Evolutionary conservation across 2,888 invertebrate species (phyloP).

Genomic region (Netelia melanura): DNA sequence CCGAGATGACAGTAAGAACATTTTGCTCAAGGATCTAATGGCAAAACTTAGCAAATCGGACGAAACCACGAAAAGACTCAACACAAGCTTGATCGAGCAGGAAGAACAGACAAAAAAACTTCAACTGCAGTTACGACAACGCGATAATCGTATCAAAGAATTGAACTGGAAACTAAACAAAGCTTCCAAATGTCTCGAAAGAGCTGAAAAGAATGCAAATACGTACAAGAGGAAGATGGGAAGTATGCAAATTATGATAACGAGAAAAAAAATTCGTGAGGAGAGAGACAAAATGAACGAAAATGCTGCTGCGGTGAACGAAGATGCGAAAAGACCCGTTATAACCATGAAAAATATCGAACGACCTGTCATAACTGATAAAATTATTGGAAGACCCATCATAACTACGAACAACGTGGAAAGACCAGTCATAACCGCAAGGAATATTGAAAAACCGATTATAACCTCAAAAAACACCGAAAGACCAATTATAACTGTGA

Average conservation of each 20-base stretch:
- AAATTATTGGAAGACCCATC: not conserved
- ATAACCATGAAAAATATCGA: not conserved
- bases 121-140: constrained; percentile 77
- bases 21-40: constrained; percentile 75
- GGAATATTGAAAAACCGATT: constrained; percentile 15
- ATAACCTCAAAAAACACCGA: not conserved
- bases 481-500: not conserved
- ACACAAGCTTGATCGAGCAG: constrained; percentile 36
- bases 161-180: constrained; percentile 82
- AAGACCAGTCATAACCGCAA: constrained; percentile 71
- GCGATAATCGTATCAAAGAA: constrained; percentile 81
- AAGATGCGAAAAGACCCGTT: not conserved
- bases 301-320: not conserved
- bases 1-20: constrained; percentile 67
- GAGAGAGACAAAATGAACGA: constrained; percentile 62
- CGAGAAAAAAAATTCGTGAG: constrained; percentile 75
- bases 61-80: constrained; percentile 78
- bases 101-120: constrained; percentile 77
- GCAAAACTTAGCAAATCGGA: constrained; percentile 77
- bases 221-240: constrained; percentile 80
- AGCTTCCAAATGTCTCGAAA: constrained; percentile 81
- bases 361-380: not conserved
- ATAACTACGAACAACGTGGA: constrained; percentile 52
- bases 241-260: constrained; percentile 78
- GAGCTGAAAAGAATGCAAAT: constrained; percentile 80